Evolutionary conservation across 2,113 vertebrate species (phyloP), one percentile per base, ranked within the genome.

Genomic region (Mixornis gularis): DNA sequence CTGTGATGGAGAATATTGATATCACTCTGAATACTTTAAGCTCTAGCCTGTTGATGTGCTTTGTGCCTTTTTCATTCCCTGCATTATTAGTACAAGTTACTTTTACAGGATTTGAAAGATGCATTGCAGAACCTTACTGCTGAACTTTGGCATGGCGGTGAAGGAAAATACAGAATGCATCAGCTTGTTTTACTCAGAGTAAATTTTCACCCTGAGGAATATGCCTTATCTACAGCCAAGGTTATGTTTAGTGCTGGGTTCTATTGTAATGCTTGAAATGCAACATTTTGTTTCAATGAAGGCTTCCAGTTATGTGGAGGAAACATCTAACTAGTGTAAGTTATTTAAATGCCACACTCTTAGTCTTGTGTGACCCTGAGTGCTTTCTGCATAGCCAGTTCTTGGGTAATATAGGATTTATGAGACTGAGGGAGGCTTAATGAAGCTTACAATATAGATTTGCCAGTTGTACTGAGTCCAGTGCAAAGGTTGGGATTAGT

Each of bases 401-500:
- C 46, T 72, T 72, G 66, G 38, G 65, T 91, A 85, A 85, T 58
- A 72, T 3, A 81, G 62, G 41, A 74, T 95, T 96, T 92, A 89
- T 85, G 89, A 92, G 92, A 77, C 81, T 10, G 7, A 89, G 62
- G 34, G 55, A 72, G 77, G 46, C 51, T 77, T 76, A 79, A 89
- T 14, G 38, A 91, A 51, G 49, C 38, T 65, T 77, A 72, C 6
- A 70, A 30, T 65, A 77, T 27, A 70, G 82, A 82, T 72, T 77
- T 95, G 49, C 87, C 89, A 87, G 74, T 94, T 95, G 92, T 87
- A 91, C 70, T 51, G 66, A 58, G 43, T 80, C 85, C 91, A 94
- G 66, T 53, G 66, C 6, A 52, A 92, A 87, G 59, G 44, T 64
- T 96, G 55, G 74, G 55, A 91, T 85, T 91, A 79, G 38, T 85